Percentiles rank a stretch among this genome's conserved stretches.
phyloP scores from a whole-genome alignment of 35 echinoderm and acorn worm species.

The Lytechinus pictus region DNA sequence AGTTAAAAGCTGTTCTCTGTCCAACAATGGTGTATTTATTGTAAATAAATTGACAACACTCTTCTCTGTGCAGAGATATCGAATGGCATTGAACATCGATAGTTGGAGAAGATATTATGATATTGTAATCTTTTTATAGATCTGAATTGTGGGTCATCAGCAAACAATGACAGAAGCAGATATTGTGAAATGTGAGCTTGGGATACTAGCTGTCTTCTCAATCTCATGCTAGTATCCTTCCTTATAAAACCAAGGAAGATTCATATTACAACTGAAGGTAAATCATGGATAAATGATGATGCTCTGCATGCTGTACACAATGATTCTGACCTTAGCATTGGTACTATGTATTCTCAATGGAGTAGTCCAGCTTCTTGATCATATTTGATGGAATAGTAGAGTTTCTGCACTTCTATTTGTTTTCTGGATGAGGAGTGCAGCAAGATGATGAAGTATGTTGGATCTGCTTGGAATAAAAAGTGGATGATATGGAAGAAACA shows the following conservation, averaged over 20 bases:
- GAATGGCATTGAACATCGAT: too few relatives aligned
- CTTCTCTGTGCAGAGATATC: too few relatives aligned
- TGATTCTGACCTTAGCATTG: neutral
- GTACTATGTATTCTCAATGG: neutral
- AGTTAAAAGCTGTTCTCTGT: neutral
- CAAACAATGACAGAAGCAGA: neutral
- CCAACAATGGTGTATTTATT: neutral
- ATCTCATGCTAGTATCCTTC: neutral
- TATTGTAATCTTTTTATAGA: too few relatives aligned
- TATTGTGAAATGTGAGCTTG: neutral
- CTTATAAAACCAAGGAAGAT: neutral
- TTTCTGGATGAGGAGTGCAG: neutral
- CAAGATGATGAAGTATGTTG: neutral
- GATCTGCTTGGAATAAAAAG: neutral
- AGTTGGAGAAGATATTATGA: too few relatives aligned
- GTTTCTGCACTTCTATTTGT: neutral
- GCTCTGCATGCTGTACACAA: too few relatives aligned
- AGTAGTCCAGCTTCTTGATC: neutral
- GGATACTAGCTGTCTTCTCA: neutral
- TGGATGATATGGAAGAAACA: neutral
- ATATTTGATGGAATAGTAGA: neutral
- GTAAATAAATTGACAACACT: too few relatives aligned
- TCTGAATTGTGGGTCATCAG: too few relatives aligned
- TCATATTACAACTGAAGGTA: neutral
- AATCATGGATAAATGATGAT: neutral